phyloP scores from a whole-genome alignment of 2,888 invertebrate species.

The Ophion ventricosus region DNA sequence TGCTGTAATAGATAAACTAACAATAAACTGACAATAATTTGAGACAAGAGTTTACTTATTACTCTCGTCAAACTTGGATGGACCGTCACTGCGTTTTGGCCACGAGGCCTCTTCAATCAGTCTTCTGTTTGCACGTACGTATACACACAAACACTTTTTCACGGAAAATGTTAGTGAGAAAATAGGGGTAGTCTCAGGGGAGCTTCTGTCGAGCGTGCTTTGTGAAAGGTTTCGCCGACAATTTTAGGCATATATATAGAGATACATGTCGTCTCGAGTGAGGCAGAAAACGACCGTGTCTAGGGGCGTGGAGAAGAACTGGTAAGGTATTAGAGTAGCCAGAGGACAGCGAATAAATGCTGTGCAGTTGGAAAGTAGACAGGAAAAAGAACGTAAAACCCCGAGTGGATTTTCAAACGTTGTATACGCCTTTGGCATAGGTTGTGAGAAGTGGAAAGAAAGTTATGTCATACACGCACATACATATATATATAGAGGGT shows the following conservation, averaged over 20 bases:
- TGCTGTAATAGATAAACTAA: not conserved
- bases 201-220: constrained; percentile 25
- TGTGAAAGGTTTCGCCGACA: constrained; percentile 34
- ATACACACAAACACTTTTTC: constrained; percentile 7
- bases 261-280: not conserved
- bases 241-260: constrained; percentile 16
- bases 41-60: constrained; percentile 12
- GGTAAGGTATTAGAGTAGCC: constrained; percentile 1
- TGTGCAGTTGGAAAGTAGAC: constrained; percentile 16
- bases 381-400: constrained; percentile 36
- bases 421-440: constrained; percentile 44
- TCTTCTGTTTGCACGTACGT: constrained; percentile 1
- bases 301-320: not conserved
- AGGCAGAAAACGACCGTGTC: constrained; percentile 14
- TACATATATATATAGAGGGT: not conserved
- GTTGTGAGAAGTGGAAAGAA: constrained; percentile 9
- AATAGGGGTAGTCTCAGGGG: constrained; percentile 39
- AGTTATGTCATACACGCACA: not conserved
- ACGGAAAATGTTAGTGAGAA: constrained; percentile 24
- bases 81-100: not conserved
- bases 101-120: constrained; percentile 11
- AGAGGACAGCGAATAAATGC: not conserved
- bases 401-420: constrained; percentile 54
- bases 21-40: not conserved
- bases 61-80: constrained; percentile 9